Evolutionary conservation across 2,888 invertebrate genomes (phyloP).

Genomic region (Thecophora atra): DNA sequence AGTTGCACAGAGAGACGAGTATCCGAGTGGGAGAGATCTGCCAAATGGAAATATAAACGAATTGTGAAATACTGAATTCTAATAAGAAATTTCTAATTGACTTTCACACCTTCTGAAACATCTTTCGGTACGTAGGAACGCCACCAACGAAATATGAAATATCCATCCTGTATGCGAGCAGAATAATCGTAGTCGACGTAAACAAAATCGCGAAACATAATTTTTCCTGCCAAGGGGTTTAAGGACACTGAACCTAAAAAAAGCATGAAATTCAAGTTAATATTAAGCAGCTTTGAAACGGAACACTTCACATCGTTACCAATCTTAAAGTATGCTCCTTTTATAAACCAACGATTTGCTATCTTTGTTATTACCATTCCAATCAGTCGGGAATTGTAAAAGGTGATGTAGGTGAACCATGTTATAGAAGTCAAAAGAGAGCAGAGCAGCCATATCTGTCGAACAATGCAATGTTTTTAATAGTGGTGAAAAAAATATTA

Average conservation of each 20-base stretch:
- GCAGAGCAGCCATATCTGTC: conserved; percentile 76
- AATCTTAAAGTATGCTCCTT: conserved; percentile 88
- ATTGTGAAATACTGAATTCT: too few species aligned
- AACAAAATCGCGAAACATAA: conserved; percentile 96
- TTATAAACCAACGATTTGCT: conserved; percentile 85
- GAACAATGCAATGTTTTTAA: background rate
- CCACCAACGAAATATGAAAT: conserved; percentile 98
- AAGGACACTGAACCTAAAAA: conserved; percentile 88
- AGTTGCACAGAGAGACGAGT: conserved; percentile 89
- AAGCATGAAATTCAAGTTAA: background rate
- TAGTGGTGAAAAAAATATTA: background rate
- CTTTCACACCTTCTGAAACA: conserved; percentile 94
- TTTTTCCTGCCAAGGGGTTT: conserved; percentile 96
- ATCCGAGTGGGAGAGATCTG: conserved; percentile 95
- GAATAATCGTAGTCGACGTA: conserved; percentile 95
- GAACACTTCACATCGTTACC: conserved; percentile 70
- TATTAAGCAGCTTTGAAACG: background rate
- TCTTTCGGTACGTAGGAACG: conserved; percentile 93
- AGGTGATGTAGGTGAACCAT: conserved; percentile 94
- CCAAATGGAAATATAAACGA: conserved; percentile 52
- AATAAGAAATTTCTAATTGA: too few species aligned
- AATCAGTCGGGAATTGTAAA: conserved; percentile 92
- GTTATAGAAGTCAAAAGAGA: conserved; percentile 84
- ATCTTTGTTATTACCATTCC: conserved; percentile 90
- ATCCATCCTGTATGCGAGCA: conserved; percentile 93